These are phyloP conservation scores for Vannuccia rotundouncinata DNA, from an alignment of 2,888 invertebrate genomes.

Conservation along the genomic window DNA sequence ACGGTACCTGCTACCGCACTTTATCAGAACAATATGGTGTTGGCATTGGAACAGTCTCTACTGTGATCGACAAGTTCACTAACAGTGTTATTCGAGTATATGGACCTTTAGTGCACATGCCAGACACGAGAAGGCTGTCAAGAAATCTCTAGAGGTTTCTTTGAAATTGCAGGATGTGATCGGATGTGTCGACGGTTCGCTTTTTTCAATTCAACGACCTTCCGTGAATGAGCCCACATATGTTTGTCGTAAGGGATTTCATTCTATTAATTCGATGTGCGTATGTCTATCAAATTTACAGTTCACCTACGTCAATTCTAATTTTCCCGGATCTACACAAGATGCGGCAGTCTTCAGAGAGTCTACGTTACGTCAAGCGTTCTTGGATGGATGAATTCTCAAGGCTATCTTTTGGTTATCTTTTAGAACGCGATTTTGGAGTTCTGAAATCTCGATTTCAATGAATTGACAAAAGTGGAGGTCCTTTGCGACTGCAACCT, in stretches of 20 bases:
- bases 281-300: not conserved
- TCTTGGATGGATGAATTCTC: not conserved
- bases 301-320: not conserved
- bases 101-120: not conserved
- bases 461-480: constrained; percentile 14
- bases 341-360: constrained; percentile 1
- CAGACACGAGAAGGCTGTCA: not conserved
- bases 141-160: constrained; percentile 9
- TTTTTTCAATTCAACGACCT: not conserved
- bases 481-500: constrained; percentile 8
- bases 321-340: not conserved
- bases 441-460: not conserved
- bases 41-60: not conserved
- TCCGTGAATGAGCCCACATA: not conserved
- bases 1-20: not conserved
- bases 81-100: not conserved
- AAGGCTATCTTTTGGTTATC: not conserved
- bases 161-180: not conserved
- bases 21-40: constrained; percentile 8
- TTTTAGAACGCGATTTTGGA: not conserved
- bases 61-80: not conserved
- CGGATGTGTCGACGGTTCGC: not conserved
- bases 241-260: not conserved
- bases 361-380: not conserved
- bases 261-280: not conserved